Conservation (phyloP, 2,113 vertebrate species). For the rabbit (Oryctolagus cuniculus) region DNA sequence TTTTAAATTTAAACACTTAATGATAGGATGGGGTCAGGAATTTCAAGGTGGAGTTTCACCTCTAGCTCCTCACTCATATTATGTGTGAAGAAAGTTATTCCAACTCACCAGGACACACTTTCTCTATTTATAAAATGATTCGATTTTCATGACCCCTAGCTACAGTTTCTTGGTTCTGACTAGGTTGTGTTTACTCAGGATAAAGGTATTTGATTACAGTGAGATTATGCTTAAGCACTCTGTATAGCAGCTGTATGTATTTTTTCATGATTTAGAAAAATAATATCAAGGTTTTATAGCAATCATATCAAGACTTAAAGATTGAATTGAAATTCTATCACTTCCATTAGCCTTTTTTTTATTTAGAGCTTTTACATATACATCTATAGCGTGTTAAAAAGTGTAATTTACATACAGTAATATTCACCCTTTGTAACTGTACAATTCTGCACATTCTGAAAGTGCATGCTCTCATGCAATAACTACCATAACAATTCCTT, state of each 20-base stretch:
- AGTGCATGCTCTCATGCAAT: neutral
- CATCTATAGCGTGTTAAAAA: neutral
- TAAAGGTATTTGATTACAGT: neutral
- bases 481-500: neutral
- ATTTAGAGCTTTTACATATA: neutral
- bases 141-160: neutral
- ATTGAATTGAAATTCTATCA: neutral
- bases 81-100: neutral
- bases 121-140: neutral
- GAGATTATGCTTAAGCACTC: neutral
- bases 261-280: neutral
- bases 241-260: neutral
- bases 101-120: neutral
- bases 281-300: neutral
- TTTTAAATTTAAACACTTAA: constrained; percentile 33
- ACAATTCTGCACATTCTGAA: neutral
- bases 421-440: neutral
- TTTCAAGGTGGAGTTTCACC: neutral
- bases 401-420: neutral
- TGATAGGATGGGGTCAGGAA: neutral
- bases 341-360: neutral
- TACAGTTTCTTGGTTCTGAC: neutral
- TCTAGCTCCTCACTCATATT: neutral
- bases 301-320: neutral
- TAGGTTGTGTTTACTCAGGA: neutral